Conservation (phyloP, 2,797 vertebrate species). For the Characodon lateralis region DNA sequence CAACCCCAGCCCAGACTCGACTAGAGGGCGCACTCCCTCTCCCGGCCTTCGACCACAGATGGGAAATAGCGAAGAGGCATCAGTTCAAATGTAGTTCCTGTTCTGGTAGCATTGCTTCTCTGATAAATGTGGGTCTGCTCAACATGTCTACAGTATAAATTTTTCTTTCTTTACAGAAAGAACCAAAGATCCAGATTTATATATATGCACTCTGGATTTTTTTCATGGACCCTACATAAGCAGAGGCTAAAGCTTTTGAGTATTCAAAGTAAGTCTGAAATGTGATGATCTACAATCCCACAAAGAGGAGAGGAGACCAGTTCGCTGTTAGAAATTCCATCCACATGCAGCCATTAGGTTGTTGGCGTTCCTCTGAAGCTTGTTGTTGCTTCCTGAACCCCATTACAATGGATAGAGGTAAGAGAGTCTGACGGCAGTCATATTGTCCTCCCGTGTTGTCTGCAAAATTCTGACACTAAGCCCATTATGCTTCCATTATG, state of each 20-base stretch:
- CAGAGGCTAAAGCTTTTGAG: conserved; percentile 57
- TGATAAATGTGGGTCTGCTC: conserved; percentile 29
- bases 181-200: conserved; percentile 12
- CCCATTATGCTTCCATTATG: conserved; percentile 86
- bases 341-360: conserved; percentile 73
- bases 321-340: conserved; percentile 69
- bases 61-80: background rate
- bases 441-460: conserved; percentile 68
- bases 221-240: conserved; percentile 31
- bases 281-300: conserved; percentile 63
- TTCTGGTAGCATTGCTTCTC: conserved; percentile 53
- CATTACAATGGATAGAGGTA: conserved; percentile 69
- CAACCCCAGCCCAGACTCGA: too few relatives aligned
- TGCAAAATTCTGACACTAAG: conserved; percentile 83
- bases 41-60: too few relatives aligned
- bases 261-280: conserved; percentile 67
- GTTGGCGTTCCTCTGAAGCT: conserved; percentile 71
- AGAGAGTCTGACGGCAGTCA: conserved; percentile 74
- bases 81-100: conserved; percentile 48
- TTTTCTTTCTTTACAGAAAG: too few relatives aligned
- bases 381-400: conserved; percentile 74
- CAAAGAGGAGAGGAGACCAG: conserved; percentile 62
- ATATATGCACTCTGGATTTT: conserved; percentile 41
- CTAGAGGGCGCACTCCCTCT: too few relatives aligned
- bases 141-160: conserved; percentile 29